These are phyloP conservation scores for Cottoperca gobio DNA, from an alignment of 2,797 vertebrate genomes.

Conservation along the genomic window DNA sequence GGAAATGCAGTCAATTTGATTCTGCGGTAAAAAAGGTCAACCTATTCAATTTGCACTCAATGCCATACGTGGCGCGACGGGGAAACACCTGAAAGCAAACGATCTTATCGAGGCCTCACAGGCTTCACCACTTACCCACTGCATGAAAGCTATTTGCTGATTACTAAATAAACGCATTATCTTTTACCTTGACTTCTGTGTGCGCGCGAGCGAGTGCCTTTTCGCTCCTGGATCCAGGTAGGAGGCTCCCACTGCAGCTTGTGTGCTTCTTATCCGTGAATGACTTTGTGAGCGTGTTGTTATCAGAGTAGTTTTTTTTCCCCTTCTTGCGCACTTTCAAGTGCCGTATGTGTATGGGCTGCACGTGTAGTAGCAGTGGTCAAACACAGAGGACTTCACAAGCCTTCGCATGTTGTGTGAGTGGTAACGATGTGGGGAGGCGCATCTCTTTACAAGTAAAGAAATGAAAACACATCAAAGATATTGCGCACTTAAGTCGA, in stretches of 20 bases:
- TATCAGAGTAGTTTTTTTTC: slow-evolving; percentile 57
- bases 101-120: slow-evolving; percentile 86
- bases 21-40: slow-evolving; percentile 89
- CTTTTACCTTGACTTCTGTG: slow-evolving; percentile 83
- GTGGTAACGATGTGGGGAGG: slow-evolving; percentile 23
- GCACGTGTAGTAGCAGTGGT: slow-evolving; percentile 39
- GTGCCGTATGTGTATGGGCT: slow-evolving; percentile 46
- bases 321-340: slow-evolving; percentile 51
- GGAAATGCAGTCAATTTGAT: slow-evolving; percentile 90
- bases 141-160: slow-evolving; percentile 89
- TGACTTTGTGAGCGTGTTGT: slow-evolving; percentile 72
- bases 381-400: slow-evolving; percentile 56
- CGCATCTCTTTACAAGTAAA: slow-evolving; percentile 44
- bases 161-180: slow-evolving; percentile 90
- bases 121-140: slow-evolving; percentile 84
- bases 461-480: slow-evolving; percentile 70
- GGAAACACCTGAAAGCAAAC: slow-evolving; percentile 91
- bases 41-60: slow-evolving; percentile 90
- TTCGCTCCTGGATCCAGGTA: slow-evolving; percentile 50
- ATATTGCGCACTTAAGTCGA: slow-evolving; percentile 40
- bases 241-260: slow-evolving; percentile 44
- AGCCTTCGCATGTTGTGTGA: slow-evolving; percentile 32
- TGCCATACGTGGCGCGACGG: slow-evolving; percentile 80
- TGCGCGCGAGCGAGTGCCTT: slow-evolving; percentile 28
- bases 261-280: slow-evolving; percentile 60